These are phyloP conservation scores for Drosophila atroscutellata DNA, from an alignment of 2,888 invertebrate genomes.

Conservation along the genomic window DNA sequence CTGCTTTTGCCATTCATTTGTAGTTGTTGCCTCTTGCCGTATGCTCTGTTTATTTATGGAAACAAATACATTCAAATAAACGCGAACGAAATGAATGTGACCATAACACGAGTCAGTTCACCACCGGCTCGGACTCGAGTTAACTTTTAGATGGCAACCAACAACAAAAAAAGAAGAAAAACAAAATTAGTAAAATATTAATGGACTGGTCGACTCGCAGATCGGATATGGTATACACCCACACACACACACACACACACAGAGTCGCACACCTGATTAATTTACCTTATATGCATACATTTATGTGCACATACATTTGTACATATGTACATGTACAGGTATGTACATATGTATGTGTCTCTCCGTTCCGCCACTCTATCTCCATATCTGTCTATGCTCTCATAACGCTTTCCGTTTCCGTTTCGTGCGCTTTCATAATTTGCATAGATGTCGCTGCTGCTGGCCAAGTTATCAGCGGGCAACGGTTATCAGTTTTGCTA, in stretches of 20 bases:
- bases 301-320: constrained; percentile 9
- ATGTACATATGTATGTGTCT: constrained; percentile 4
- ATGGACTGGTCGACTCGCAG: constrained; percentile 66
- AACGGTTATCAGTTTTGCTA: constrained; percentile 43
- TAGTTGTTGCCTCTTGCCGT: constrained; percentile 5
- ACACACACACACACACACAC: constrained; percentile 13
- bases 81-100: constrained; percentile 57
- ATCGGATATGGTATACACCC: constrained; percentile 43
- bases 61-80: constrained; percentile 73
- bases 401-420: constrained; percentile 72
- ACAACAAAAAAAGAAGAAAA: constrained; percentile 10
- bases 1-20: constrained; percentile 34
- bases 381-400: constrained; percentile 29
- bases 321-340: constrained; percentile 1
- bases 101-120: constrained; percentile 64
- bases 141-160: constrained; percentile 11
- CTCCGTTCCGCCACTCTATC: background rate
- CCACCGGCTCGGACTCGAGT: background rate
- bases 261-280: constrained; percentile 7
- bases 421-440: constrained; percentile 47
- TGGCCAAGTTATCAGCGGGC: constrained; percentile 32
- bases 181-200: constrained; percentile 71
- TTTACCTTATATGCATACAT: background rate
- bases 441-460: constrained; percentile 47
- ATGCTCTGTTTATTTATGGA: constrained; percentile 67